Evolutionary conservation across 2,888 invertebrate genomes (phyloP), one percentile per base, ranked within the genome.

Genomic region (Poecilus cupreus): DNA sequence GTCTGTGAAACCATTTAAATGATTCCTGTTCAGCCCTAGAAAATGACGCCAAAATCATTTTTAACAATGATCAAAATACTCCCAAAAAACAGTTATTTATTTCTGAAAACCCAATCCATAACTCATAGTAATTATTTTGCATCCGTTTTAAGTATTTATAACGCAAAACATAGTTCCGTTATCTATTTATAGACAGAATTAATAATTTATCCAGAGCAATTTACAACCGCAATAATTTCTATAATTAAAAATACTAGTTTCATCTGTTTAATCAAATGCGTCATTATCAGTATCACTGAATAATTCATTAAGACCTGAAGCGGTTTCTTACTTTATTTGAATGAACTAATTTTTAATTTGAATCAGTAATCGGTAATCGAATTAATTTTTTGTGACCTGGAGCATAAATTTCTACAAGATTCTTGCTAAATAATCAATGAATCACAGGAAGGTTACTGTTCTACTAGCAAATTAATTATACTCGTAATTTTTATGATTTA

Each of bases 181-280:
- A 60, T 20, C 22, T 60, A 60, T 60, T 60, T 24, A 60, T 60
- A 60, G 60, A 60, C 16, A 16, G 18, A 54, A 60, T 60, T 54
- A 54, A 22, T 60, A 22, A 60, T 60, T 60, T 60, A 60, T 60
- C 60, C 6, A 54, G 11, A 54, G 26, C 60, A 60, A 1, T 60
- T 60, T 22, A 60, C 60, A 26, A 60, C 20, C 18, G 11, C 11
- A 60, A 18, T 26, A 60, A 60, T 22, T 8, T 18, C 60, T 22
- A 60, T 60, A 60, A 60, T 60, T 60, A 60, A 24, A 60, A 60
- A 60, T 20, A 22, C n/a, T 60, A 3, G 11, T 18, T 18, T 26
- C 60, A 60, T 60, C 60, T 32, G 1, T 32, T n/a, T 6, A 60
- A 20, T 60, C 22, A 60, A 60, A 60, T 60, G 22, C 22, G 54